Conservation (phyloP, 2,888 invertebrate species). For the Papilio elwesi region DNA sequence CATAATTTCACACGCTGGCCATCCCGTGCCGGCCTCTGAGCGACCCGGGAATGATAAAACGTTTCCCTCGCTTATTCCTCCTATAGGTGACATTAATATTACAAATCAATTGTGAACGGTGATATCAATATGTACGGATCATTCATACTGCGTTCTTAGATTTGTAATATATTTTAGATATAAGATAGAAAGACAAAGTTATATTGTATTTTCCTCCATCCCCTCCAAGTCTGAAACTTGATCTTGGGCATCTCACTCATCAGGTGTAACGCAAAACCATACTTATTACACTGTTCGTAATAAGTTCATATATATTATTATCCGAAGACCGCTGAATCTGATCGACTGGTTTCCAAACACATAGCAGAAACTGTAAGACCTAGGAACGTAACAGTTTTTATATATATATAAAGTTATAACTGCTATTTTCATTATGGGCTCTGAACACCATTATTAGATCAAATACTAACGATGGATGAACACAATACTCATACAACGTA, state of each 20-base stretch:
- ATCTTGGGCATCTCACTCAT: no score
- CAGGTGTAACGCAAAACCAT: no score
- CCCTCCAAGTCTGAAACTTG: no score
- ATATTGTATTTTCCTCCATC: no score
- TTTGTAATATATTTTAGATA: neutral
- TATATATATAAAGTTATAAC: no score
- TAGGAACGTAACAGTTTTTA: no score
- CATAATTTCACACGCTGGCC: slow-evolving; percentile 70
- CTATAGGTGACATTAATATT: slow-evolving; percentile 23
- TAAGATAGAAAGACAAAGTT: no score
- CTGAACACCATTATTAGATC: neutral
- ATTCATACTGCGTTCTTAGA: neutral
- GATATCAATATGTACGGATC: neutral
- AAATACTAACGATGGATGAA: neutral
- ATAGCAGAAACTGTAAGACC: no score
- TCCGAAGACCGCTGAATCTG: no score
- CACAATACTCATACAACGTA: neutral
- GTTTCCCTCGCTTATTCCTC: slow-evolving; percentile 17
- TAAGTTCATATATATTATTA: no score
- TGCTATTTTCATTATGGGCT: neutral
- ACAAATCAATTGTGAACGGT: slow-evolving; percentile 3
- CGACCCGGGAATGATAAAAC: slow-evolving; percentile 57
- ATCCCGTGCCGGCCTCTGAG: slow-evolving; percentile 47
- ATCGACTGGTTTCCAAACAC: no score
- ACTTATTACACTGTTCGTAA: no score